Base-by-base conservation (phyloP, 2,888 invertebrate genomes). In the Synanthedon andrenaeformis region DNA sequence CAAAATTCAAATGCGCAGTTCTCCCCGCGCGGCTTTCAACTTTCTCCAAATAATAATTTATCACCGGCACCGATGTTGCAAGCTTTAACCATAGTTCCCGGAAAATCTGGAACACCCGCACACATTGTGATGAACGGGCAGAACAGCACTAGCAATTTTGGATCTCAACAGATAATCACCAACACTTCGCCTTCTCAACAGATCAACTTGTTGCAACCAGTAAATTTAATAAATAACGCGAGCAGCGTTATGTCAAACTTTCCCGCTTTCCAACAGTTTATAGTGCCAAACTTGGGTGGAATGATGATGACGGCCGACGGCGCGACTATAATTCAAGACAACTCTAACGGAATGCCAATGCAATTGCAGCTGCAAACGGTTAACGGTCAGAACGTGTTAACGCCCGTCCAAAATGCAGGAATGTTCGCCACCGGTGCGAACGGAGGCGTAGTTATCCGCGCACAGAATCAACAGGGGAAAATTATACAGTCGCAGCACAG, bases 251-350 rank as follows among this genome's bases (percentile, higher is more conserved):
- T 93, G 60, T 92, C 92, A 52, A 93, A 93, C 70, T 93, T 93
- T 70, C 93, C 93, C 0, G 91, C 92, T 0, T 93, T 93, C 62
- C 95, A 95, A 70, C 95, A 95, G 69, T 92, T 95, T 64, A 91
- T 95, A 53, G 92, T 95, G 54, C 95, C 95, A 11, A 94, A 95
- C 61, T 80, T 94, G 2, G 91, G 93, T 12, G 93, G 95, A 1
- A 92, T 95, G 91, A 93, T 96, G 1, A 93, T 95, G 93, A 92
- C 93, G 10, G 92, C 94, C 0, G 93, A 93, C 66, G 93, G 92
- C 35, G 92, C 94, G 0, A 93, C 94, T 0, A 88, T 95, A 51
- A 89, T 95, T 50, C 93, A 92, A 70, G 93, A 93, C 59, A 89
- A 91, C 17, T 88, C 91, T 0, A 90, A 91, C 45, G 87, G 87